phyloP scores from a whole-genome alignment of 2,888 invertebrate species.

The Heteropelma amictum region DNA sequence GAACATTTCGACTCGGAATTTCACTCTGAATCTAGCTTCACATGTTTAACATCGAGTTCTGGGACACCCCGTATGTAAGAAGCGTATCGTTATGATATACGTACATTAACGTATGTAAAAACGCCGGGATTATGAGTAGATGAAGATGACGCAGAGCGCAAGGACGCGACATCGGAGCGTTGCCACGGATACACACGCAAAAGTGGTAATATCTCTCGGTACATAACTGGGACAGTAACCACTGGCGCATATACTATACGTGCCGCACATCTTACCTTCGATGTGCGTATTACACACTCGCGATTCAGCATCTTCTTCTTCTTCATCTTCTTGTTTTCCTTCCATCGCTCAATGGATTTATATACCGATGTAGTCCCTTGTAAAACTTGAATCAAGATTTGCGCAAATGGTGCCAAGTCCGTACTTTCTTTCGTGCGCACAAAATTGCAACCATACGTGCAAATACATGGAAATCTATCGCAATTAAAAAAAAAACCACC shows the following conservation, averaged over 20 bases:
- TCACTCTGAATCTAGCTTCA: too few species aligned
- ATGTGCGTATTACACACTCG: constrained; percentile 37
- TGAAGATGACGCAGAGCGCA: constrained; percentile 44
- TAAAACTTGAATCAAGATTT: too few species aligned
- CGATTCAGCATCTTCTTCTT: background rate
- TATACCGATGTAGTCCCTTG: too few species aligned
- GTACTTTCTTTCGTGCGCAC: too few species aligned
- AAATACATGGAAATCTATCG: too few species aligned
- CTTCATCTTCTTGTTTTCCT: constrained; percentile 14
- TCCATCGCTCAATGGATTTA: background rate
- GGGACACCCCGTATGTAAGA: too few species aligned
- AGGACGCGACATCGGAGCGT: constrained; percentile 54
- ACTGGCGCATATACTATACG: constrained; percentile 44
- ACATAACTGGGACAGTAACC: constrained; percentile 55
- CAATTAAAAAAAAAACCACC: too few species aligned
- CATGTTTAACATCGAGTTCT: too few species aligned
- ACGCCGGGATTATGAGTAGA: constrained; percentile 3
- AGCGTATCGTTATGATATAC: background rate
- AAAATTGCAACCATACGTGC: too few species aligned
- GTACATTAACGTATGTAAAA: background rate
- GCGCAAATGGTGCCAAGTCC: too few species aligned
- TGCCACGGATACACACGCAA: constrained; percentile 45
- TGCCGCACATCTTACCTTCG: constrained; percentile 26
- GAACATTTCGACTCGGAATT: too few species aligned
- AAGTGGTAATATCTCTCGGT: constrained; percentile 45